Conservation (phyloP, 2,888 invertebrate genomes). For the Dyspetes luteomarginatus region DNA sequence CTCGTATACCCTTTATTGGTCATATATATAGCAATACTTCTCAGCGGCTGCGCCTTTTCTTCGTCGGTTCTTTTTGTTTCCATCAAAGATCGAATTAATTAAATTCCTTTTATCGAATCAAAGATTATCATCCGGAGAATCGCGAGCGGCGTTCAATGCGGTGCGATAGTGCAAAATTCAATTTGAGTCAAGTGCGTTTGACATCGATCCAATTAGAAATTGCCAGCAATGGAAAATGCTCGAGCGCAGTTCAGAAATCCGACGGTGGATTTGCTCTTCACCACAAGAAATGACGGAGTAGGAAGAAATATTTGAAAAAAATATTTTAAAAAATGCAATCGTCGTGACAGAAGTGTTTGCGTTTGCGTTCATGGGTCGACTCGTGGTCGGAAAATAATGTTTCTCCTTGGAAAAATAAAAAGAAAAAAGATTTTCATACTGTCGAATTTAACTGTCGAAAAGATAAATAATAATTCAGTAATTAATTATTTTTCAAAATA, state of each 20-base stretch:
- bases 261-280: neutral
- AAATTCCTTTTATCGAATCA: slow-evolving; percentile 66
- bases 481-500: no score
- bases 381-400: no score
- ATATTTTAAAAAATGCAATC: no score
- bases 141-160: slow-evolving; percentile 13
- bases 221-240: neutral
- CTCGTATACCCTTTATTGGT: neutral
- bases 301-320: no score
- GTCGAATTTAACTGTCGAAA: no score
- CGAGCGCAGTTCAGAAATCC: neutral
- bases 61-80: slow-evolving; percentile 22
- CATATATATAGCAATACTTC: neutral
- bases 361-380: no score
- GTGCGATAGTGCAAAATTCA: slow-evolving; percentile 70
- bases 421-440: no score
- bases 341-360: no score
- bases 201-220: slow-evolving; percentile 73
- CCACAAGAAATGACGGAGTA: slow-evolving; percentile 1
- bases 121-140: slow-evolving; percentile 66
- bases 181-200: slow-evolving; percentile 76
- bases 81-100: slow-evolving; percentile 62
- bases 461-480: no score
- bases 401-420: no score
- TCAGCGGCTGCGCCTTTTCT: neutral